Percentiles rank a stretch among this genome's conserved stretches.
These are phyloP conservation scores for Meghimatium bilineatum DNA, from an alignment of 2,888 invertebrate genomes.

Conservation along the genomic window DNA sequence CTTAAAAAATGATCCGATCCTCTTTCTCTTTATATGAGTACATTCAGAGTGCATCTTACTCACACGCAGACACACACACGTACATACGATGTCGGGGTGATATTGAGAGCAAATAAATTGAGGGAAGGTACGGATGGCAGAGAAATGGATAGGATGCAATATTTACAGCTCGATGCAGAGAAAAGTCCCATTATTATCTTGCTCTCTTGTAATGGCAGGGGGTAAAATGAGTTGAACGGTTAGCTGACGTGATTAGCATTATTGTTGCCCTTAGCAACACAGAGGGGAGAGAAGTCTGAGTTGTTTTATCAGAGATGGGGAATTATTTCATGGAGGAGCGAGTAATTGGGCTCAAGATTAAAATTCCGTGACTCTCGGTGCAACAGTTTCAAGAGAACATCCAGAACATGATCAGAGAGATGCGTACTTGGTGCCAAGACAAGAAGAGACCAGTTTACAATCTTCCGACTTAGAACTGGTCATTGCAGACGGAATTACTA, in stretches of 20 bases:
- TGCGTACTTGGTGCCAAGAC: no score
- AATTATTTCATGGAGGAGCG: background rate
- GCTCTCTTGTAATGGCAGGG: background rate
- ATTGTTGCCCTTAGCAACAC: background rate
- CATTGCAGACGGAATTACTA: no score
- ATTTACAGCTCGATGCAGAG: background rate
- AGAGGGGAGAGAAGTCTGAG: background rate
- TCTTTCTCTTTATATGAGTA: no score
- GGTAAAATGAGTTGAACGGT: background rate
- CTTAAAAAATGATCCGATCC: no score
- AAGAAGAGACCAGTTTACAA: no score
- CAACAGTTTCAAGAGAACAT: no score
- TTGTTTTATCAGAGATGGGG: background rate
- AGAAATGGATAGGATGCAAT: background rate
- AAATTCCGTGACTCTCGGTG: no score
- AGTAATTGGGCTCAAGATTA: no score
- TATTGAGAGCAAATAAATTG: background rate
- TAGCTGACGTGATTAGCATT: background rate
- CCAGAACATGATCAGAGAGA: no score
- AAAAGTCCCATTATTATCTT: background rate
- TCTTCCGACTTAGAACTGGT: no score
- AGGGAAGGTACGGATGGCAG: background rate
- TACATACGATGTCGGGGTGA: background rate
- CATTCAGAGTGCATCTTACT: background rate
- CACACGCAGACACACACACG: no score